Conservation (phyloP, 2,888 invertebrate species). For the Ennomos erosarius region DNA sequence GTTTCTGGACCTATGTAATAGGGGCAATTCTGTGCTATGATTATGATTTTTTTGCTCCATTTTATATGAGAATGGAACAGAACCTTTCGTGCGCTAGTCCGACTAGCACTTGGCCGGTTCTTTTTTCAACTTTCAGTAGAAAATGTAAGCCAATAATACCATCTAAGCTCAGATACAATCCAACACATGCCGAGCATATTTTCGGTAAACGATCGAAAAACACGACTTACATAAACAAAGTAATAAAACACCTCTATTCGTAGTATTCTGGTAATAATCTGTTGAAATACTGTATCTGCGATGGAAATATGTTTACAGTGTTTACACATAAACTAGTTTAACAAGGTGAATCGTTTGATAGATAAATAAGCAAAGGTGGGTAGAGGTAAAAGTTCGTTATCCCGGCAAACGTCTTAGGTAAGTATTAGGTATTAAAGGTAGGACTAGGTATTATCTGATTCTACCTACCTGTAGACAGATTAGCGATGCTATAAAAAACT, state of each 20-base stretch:
- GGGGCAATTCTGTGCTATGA: too few species aligned
- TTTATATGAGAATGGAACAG: neutral
- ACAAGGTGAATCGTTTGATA: slow-evolving; percentile 26
- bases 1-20: too few species aligned
- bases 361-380: slow-evolving; percentile 28
- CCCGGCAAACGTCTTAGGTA: neutral
- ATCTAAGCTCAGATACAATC: neutral
- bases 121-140: slow-evolving; percentile 2
- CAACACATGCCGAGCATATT: slow-evolving; percentile 25
- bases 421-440: too few species aligned
- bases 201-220: slow-evolving; percentile 30
- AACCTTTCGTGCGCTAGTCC: too few species aligned
- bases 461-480: too few species aligned
- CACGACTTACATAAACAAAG: slow-evolving; percentile 35
- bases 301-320: slow-evolving; percentile 35
- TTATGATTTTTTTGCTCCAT: too few species aligned
- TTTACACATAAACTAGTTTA: slow-evolving; percentile 33
- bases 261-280: slow-evolving; percentile 34
- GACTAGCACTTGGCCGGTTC: too few species aligned
- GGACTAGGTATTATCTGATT: too few species aligned
- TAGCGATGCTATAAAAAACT: too few species aligned
- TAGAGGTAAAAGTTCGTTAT: slow-evolving; percentile 12
- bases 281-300: slow-evolving; percentile 30
- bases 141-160: neutral
- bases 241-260: slow-evolving; percentile 32